Evolutionary conservation across 2,797 vertebrate species (phyloP), one percentile per base, ranked within the genome.

Genomic region (Gobio occitaniae): DNA sequence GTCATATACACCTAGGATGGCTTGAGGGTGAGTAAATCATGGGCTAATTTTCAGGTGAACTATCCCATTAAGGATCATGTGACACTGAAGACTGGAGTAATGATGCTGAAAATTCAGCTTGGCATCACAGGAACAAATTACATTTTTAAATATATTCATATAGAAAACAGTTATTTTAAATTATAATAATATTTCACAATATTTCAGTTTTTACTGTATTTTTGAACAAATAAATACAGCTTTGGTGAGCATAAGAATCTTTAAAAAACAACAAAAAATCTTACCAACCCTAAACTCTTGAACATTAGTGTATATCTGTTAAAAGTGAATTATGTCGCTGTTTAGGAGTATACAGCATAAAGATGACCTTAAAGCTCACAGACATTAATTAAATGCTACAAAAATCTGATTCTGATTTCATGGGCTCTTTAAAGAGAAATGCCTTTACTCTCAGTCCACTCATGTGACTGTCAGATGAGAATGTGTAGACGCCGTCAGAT

Each of bases 391-490:
- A 47, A 71, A 71, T 25, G 10, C 21, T 6, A 25, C 21, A 71
- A n/a, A 47, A 25, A 13, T 16, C 21, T 48, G 6, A 71, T n/a
- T 25, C 41, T 48, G n/a, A 32, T 65, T 65, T 32, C 38, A 63
- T 29, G n/a, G 41, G 2, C 56, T 78, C 15, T 32, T 78, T 63
- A 48, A 79, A 50, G 41, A 59, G 56, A 78, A 61, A 78, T 44
- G 21, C 11, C 48, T 68, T 79, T 79, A 50, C 25, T 50, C 36
- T 83, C 41, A 78, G 52, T 72, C 63, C 32, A 19, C 63, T 70
- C 79, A 77, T 86, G 88, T 85, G 78, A 87, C 81, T 69, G 82
- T 84, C 71, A 78, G 66, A 80, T 69, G 81, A 54, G 72, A 66
- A 78, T 76, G 76, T 85, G 82, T 74, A 50, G 9, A 75, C 13